A percentile compares a stretch with the other conserved stretches of the same genome.
Evolutionary conservation across 2,888 invertebrate genomes (phyloP).

Genomic region (Argyresthia goedartella): DNA sequence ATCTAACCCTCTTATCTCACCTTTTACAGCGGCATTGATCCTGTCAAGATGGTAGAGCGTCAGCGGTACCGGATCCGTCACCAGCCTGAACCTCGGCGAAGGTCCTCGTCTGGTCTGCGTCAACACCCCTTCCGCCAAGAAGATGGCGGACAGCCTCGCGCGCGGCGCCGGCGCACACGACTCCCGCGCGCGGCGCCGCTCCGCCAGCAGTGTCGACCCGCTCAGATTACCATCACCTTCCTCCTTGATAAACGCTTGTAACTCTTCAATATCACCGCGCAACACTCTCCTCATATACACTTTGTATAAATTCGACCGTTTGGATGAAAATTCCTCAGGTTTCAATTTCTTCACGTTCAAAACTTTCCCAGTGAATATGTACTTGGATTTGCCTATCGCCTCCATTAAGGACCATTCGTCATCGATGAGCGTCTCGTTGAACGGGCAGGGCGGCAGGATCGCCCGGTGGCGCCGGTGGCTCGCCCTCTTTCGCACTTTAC

Average conservation of each 20-base stretch:
- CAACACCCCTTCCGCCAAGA: conserved; percentile 46
- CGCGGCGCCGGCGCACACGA: conserved; percentile 55
- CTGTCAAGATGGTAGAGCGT: conserved; percentile 65
- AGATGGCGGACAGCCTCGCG: conserved; percentile 59
- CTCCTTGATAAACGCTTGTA: conserved; percentile 44
- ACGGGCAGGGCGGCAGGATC: conserved; percentile 52
- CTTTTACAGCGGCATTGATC: conserved; percentile 68
- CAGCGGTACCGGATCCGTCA: conserved; percentile 65
- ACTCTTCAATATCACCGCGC: conserved; percentile 52
- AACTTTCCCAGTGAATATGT: conserved; percentile 66
- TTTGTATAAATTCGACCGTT: conserved; percentile 54
- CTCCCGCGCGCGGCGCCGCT: conserved; percentile 40
- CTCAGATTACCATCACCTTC: conserved; percentile 45
- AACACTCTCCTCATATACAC: conserved; percentile 57
- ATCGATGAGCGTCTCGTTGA: conserved; percentile 63
- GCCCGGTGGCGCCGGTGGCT: conserved; percentile 50
- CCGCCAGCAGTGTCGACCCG: conserved; percentile 49
- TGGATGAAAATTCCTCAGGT: conserved; percentile 30
- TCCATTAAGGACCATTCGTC: conserved; percentile 65
- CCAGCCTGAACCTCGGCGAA: conserved; percentile 37
- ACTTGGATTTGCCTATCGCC: conserved; percentile 61
- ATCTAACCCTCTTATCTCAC: conserved; percentile 27
- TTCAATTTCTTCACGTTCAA: conserved; percentile 53
- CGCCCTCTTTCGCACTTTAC: conserved; percentile 60
- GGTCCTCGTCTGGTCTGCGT: conserved; percentile 32